A percentile compares a stretch with the other conserved stretches of the same genome.
Evolutionary conservation across 2,113 vertebrate genomes (phyloP).

Genomic region (Nannobrachium achirus): DNA sequence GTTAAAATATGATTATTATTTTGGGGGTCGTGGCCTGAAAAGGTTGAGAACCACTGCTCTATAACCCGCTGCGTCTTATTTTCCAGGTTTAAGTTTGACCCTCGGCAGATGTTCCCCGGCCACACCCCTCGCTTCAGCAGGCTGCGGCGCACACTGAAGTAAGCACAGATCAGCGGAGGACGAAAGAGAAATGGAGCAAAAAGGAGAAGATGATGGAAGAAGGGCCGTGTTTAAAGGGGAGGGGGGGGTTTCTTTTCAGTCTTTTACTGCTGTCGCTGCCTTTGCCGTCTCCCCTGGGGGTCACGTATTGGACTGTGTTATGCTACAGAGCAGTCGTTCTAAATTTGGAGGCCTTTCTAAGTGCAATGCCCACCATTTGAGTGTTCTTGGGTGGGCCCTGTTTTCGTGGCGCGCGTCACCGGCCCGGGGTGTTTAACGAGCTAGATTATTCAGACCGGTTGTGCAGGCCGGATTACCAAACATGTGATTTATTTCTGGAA

Average conservation of each 20-base stretch:
- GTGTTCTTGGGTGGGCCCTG: neutral
- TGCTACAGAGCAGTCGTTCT: constrained; percentile 24
- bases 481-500: neutral
- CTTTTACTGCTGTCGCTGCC: constrained; percentile 49
- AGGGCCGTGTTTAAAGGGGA: constrained; percentile 21
- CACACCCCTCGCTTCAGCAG: constrained; percentile 51
- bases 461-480: no score
- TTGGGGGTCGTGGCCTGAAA: no score
- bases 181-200: neutral
- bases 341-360: constrained; percentile 36
- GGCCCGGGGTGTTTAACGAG: no score
- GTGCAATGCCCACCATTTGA: constrained; percentile 4
- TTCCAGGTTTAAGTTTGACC: constrained; percentile 78
- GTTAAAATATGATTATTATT: no score
- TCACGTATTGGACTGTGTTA: constrained; percentile 20
- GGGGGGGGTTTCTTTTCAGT: constrained; percentile 21
- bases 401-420: neutral
- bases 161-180: constrained; percentile 8
- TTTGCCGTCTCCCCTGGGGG: no score
- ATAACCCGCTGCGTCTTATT: neutral
- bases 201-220: constrained; percentile 21
- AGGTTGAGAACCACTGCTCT: no score
- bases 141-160: constrained; percentile 63
- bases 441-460: no score
- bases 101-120: constrained; percentile 73